These are phyloP conservation scores for Erebia aethiops DNA, from an alignment of 2,888 invertebrate species.

Conservation along the genomic window DNA sequence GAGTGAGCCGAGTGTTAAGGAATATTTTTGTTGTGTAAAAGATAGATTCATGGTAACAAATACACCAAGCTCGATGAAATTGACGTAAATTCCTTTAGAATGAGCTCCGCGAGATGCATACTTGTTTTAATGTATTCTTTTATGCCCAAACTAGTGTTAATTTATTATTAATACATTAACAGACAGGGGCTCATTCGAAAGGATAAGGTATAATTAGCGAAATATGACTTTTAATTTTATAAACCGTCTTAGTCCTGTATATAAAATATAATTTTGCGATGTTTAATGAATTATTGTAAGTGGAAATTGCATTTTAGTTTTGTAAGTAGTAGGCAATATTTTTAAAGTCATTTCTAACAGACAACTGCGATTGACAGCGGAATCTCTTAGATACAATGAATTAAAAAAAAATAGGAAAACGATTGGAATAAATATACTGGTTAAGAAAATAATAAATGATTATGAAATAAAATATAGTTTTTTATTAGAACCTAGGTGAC, in stretches of 20 bases:
- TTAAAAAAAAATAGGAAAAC: constrained; percentile 81
- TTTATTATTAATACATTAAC: constrained; percentile 35
- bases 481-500: constrained; percentile 35
- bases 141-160: constrained; percentile 39
- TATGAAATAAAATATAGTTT: constrained; percentile 63
- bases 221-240: constrained; percentile 72
- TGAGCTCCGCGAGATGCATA: constrained; percentile 58
- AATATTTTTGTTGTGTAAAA: constrained; percentile 69
- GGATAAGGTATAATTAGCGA: constrained; percentile 59
- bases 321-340: constrained; percentile 82
- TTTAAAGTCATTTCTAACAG: constrained; percentile 78
- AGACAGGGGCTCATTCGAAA: constrained; percentile 63
- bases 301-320: constrained; percentile 81
- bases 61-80: constrained; percentile 75
- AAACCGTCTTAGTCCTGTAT: constrained; percentile 78
- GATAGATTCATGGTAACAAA: constrained; percentile 74
- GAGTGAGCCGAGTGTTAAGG: constrained; percentile 51
- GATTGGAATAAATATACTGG: constrained; percentile 81
- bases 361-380: constrained; percentile 73
- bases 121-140: constrained; percentile 35
- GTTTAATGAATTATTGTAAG: constrained; percentile 75
- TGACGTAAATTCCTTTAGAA: constrained; percentile 59
- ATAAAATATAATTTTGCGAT: constrained; percentile 80
- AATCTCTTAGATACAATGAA: constrained; percentile 81
- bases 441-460: constrained; percentile 82